Conservation (phyloP, 2,113 vertebrate species). For the Pimephales promelas region DNA sequence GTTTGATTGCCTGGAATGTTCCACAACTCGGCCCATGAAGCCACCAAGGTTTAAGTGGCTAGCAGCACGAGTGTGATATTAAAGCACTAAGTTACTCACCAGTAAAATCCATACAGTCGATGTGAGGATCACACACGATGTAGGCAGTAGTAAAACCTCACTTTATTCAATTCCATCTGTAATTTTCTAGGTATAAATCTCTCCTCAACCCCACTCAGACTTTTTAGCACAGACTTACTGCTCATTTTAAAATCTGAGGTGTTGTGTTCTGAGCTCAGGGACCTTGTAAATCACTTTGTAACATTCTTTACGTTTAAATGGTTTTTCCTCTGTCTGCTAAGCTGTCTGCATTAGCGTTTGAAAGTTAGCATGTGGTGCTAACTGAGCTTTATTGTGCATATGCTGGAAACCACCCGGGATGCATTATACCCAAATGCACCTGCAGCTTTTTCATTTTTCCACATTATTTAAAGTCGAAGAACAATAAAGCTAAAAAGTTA, state of each 20-base stretch:
- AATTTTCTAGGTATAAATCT: slow-evolving; percentile 40
- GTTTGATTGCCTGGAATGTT: slow-evolving; percentile 44
- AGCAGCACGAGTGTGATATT: slow-evolving; percentile 55
- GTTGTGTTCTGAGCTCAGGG: background rate
- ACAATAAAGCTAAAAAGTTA: background rate
- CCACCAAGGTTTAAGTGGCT: slow-evolving; percentile 24
- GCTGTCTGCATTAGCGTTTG: slow-evolving; percentile 10
- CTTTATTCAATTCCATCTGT: slow-evolving; percentile 43
- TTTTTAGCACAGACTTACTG: slow-evolving; percentile 50
- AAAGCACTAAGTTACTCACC: slow-evolving; percentile 55
- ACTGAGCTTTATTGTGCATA: slow-evolving; percentile 30
- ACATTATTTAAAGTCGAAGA: slow-evolving; percentile 12
- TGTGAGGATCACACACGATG: slow-evolving; percentile 59
- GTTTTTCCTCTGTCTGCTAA: slow-evolving; percentile 44
- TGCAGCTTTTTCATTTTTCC: background rate
- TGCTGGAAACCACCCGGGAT: background rate
- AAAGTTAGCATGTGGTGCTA: slow-evolving; percentile 40
- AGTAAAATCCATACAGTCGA: slow-evolving; percentile 50
- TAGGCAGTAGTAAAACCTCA: slow-evolving; percentile 49
- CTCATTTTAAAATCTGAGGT: slow-evolving; percentile 23
- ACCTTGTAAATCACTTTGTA: slow-evolving; percentile 15
- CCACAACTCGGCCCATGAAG: background rate
- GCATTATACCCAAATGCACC: background rate
- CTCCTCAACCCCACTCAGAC: slow-evolving; percentile 2
- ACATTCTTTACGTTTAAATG: slow-evolving; percentile 39